Evolutionary conservation across 2,888 invertebrate species (phyloP).

Genomic region (Chelonus formosanus): DNA sequence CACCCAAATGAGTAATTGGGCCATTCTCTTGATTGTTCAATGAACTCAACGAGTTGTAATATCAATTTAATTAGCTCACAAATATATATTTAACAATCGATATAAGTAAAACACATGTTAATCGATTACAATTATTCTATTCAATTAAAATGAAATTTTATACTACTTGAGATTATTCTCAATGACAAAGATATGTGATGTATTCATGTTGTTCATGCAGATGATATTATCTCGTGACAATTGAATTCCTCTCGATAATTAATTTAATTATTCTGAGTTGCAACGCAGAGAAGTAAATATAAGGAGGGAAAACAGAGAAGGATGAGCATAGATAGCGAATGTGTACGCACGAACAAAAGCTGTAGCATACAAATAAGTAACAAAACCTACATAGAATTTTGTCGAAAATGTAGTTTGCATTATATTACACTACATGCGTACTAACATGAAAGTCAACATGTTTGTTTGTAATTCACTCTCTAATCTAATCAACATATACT

Average conservation of each 20-base stretch:
- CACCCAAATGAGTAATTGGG: neutral
- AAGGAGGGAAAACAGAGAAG: neutral
- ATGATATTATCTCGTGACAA: constrained; percentile 55
- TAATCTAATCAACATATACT: too few species aligned
- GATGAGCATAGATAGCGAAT: constrained; percentile 8
- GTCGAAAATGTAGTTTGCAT: too few species aligned
- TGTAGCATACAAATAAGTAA: constrained; percentile 49
- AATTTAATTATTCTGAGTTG: constrained; percentile 56
- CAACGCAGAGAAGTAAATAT: constrained; percentile 35
- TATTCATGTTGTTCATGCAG: constrained; percentile 11
- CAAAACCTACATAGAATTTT: neutral
- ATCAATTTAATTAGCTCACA: constrained; percentile 1
- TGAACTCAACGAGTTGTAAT: constrained; percentile 3
- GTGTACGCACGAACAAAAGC: constrained; percentile 15
- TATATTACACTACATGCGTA: too few species aligned
- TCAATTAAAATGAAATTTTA: too few species aligned
- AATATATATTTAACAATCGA: neutral
- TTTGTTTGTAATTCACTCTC: too few species aligned
- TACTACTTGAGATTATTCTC: neutral
- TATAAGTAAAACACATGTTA: too few species aligned
- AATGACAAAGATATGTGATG: neutral
- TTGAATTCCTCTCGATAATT: constrained; percentile 55
- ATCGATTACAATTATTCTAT: too few species aligned
- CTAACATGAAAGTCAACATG: too few species aligned
- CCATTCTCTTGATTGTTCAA: constrained; percentile 1